Evolutionary conservation across 2,797 vertebrate genomes (phyloP).

Genomic region (Halcyon smyrnensis): DNA sequence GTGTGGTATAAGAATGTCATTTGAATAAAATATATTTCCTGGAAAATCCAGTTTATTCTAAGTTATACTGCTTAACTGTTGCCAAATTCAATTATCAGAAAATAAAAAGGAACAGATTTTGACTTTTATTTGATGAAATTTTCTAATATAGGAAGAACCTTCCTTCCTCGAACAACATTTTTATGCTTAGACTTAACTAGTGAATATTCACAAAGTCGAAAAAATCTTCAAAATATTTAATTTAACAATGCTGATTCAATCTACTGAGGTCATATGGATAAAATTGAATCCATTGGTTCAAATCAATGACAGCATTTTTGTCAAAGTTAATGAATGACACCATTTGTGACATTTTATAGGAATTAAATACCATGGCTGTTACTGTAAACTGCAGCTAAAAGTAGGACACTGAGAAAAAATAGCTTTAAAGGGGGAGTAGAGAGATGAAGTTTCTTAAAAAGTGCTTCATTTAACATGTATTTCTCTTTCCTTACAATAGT

Average conservation of each 20-base stretch:
- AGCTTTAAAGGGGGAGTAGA: constrained; percentile 1
- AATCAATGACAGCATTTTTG: background rate
- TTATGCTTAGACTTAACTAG: background rate
- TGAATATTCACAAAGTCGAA: background rate
- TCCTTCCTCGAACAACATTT: background rate
- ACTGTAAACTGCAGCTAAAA: constrained; percentile 22
- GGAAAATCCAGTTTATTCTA: background rate
- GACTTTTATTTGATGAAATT: background rate
- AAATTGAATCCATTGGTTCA: background rate
- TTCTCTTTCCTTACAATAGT: constrained; percentile 59
- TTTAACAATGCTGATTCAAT: background rate
- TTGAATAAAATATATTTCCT: background rate
- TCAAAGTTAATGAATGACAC: background rate
- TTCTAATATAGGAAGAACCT: background rate
- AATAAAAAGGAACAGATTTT: background rate
- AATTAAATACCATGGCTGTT: background rate
- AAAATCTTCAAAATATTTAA: background rate
- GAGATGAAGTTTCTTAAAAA: constrained; percentile 27
- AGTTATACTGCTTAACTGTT: background rate
- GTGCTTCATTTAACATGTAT: constrained; percentile 43
- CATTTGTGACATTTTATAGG: background rate
- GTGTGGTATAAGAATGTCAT: background rate
- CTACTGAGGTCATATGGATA: background rate
- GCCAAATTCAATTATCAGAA: background rate
- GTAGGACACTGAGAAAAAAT: constrained; percentile 39